Evolutionary conservation across 2,888 invertebrate species (phyloP).

Genomic region (Laothoe populi): DNA sequence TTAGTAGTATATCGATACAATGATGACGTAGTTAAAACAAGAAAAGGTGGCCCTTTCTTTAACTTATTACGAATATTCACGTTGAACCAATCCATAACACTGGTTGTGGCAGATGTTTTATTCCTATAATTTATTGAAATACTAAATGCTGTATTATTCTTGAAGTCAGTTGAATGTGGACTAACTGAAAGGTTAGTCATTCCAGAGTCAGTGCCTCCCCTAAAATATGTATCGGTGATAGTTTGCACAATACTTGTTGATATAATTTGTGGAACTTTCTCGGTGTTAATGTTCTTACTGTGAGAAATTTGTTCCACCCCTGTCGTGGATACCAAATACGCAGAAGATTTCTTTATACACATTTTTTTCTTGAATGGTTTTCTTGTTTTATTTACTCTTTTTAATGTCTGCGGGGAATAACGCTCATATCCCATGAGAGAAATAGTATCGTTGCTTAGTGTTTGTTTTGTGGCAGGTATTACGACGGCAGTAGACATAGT

Average conservation of each 20-base stretch:
- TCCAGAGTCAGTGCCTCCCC: background rate
- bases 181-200: background rate
- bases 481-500: background rate
- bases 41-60: slow-evolving; percentile 38
- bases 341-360: background rate
- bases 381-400: background rate
- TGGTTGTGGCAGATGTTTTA: slow-evolving; percentile 34
- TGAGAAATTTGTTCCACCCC: background rate
- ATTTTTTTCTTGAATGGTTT: background rate
- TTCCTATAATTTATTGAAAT: too few species aligned
- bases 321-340: background rate
- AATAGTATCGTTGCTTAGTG: background rate
- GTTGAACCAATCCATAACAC: slow-evolving; percentile 63
- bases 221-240: background rate
- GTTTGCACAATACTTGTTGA: background rate
- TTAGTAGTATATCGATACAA: slow-evolving; percentile 29
- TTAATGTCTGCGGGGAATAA: background rate
- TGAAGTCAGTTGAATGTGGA: background rate
- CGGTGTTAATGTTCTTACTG: background rate
- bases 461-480: background rate
- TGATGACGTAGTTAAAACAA: slow-evolving; percentile 43
- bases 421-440: background rate
- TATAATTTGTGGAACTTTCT: background rate
- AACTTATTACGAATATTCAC: slow-evolving; percentile 44
- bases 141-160: background rate